Conservation (phyloP, 2,113 vertebrate genomes). For the Pomatostomus ruficeps region DNA sequence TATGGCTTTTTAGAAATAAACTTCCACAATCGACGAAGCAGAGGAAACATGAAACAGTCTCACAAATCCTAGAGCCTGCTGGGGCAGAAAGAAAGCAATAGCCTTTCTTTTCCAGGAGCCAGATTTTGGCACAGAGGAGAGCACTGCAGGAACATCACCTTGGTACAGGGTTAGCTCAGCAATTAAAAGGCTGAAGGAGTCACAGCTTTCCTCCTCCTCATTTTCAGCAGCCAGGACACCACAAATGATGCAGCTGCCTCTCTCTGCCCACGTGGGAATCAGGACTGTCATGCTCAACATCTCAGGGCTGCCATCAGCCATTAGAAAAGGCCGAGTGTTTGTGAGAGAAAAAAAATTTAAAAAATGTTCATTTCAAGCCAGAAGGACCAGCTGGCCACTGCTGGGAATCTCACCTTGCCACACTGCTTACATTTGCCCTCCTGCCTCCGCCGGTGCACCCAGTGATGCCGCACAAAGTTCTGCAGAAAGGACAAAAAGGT, state of each 20-base stretch:
- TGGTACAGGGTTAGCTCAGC: background rate
- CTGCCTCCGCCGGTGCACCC: conserved; percentile 94
- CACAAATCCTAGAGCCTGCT: background rate
- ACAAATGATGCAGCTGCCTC: background rate
- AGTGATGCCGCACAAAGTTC: conserved; percentile 93
- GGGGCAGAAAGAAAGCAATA: background rate
- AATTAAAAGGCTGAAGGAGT: background rate
- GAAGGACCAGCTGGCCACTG: background rate
- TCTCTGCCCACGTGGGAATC: background rate
- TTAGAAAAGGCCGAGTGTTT: background rate
- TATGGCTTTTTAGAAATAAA: background rate
- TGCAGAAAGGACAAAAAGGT: conserved; percentile 52
- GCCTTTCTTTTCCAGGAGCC: background rate
- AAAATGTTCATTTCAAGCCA: too few relatives aligned
- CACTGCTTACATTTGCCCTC: conserved; percentile 97
- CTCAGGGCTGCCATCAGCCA: background rate
- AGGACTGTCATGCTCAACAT: background rate
- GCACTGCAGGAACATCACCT: background rate
- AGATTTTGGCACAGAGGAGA: background rate
- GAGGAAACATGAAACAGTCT: background rate
- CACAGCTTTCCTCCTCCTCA: background rate
- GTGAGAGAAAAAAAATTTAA: background rate
- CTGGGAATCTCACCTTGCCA: conserved; percentile 82
- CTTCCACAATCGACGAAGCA: background rate
- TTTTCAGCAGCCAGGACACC: background rate